Evolutionary conservation across 2,797 vertebrate species (phyloP), one percentile per base, ranked within the genome.

Genomic region (Pipistrellus pipistrellus): DNA sequence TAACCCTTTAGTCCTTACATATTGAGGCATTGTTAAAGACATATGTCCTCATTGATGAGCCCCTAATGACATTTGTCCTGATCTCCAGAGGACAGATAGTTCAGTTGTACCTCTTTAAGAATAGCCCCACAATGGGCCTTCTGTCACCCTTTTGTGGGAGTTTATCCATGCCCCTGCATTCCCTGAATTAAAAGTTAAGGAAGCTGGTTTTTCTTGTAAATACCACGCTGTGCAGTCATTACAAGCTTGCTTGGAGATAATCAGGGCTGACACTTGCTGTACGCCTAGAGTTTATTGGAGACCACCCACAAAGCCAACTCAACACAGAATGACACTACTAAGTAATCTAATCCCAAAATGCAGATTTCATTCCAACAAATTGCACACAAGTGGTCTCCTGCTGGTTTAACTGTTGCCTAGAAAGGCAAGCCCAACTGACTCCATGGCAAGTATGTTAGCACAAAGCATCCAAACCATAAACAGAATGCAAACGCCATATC

Each of bases 151-250:
- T n/a, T 81, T 38, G 69, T 55, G 44, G 21, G 71, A 75, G 75
- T 88, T 92, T 57, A 46, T 82, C 93, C 93, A 88, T 4, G n/a
- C 46, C 78, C 86, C 12, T 51, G 48, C 53, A 48, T 64, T 94
- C 71, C 85, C 87, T 91, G 75, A 95, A 95, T 95, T 94, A 96
- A 96, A 96, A 97, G 93, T 97, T 97, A 98, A 98, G 88, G 95
- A 95, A 97, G 95, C 97, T 95, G 97, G 96, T 73, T 93, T 97
- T 97, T 82, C 96, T 93, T 96, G 93, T 96, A 96, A 97, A 97
- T 88, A 94, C 90, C 90, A 97, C 93, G 90, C 96, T 95, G 81
- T 53, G 92, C 85, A 91, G 93, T 96, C 97, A 97, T 97, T 97
- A 96, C 94, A 90, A 95, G 92, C 95, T 94, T 94, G 75, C 95